Conservation (phyloP, 2,113 vertebrate species). For the Rhinichthys klamathensis region DNA sequence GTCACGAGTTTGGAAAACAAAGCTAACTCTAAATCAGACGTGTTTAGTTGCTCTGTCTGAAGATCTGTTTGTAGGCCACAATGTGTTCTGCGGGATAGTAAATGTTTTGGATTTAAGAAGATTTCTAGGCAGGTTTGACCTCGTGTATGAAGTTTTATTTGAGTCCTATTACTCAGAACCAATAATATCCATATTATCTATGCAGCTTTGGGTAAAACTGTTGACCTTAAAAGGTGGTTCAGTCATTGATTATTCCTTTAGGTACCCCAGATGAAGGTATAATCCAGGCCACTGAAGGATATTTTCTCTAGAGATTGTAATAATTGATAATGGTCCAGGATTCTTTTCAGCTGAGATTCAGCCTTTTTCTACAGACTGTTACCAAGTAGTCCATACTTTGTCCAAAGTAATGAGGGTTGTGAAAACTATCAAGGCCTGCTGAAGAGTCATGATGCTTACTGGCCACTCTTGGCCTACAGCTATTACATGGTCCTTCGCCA, state of each 20-base stretch:
- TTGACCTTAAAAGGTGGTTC: neutral
- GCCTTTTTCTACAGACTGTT: neutral
- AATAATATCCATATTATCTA: neutral
- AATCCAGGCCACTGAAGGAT: neutral
- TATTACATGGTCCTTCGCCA: slow-evolving; percentile 9
- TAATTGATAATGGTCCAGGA: slow-evolving; percentile 5
- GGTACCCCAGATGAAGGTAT: neutral
- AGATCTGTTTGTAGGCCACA: slow-evolving; percentile 8
- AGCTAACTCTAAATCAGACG: neutral
- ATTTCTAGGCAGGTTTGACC: neutral
- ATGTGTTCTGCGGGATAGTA: neutral
- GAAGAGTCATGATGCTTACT: neutral
- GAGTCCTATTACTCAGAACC: neutral
- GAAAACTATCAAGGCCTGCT: neutral
- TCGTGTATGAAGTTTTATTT: neutral
- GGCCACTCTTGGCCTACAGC: neutral
- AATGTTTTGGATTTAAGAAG: neutral
- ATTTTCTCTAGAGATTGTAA: neutral
- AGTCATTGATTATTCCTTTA: neutral
- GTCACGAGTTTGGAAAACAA: slow-evolving; percentile 5
- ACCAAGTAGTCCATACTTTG: slow-evolving; percentile 13
- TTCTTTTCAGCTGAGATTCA: neutral
- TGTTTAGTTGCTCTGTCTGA: neutral
- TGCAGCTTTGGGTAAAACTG: neutral
- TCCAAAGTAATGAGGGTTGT: slow-evolving; percentile 20